Base-by-base conservation (phyloP, 2,113 vertebrate genomes). In the Neogobius melanostomus region DNA sequence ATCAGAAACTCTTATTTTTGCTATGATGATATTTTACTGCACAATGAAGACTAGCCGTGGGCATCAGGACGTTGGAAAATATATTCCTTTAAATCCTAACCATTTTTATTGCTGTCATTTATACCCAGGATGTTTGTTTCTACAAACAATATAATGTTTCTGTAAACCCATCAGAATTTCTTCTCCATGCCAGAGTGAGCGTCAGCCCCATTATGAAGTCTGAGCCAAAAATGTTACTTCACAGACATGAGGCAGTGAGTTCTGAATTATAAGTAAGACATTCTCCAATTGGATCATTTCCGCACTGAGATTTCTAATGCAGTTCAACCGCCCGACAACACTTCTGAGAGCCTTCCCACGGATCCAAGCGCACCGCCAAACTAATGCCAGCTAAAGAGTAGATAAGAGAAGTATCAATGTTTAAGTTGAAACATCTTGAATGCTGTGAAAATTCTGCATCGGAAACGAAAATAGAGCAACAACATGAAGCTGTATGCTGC, bases 251-350 rank as follows among this genome's bases (percentile, higher is more conserved):
- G 36, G 16, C 48, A 51, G 56, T 71, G 51, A 73, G 72, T 81
- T 66, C 59, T 75, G 44, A 76, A 72, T 66, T 65, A 36, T 43
- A 36, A 70, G 69, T 54, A 12, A 57, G 67, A 64, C 50, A 73
- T 78, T 62, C 45, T 49, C 64, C 64, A 44, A 82, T 82, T 73
- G 67, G 69, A 80, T 79, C 49, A 52, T 70, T 64, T 68, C 74
- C 63, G 69, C 54, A 54, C 68, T 68, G 75, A 21, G 36, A 52
- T 59, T 77, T 81, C 16, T 68, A 45, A 44, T 53, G 52, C 47
- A 16, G 73, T 65, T 11, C 0, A 0, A 71, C 61, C 68, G 56
- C 66, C 60, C 66, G 72, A 82, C 69, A 75, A 78, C 67, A 68
- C 60, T 73, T 15, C 42, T n/a, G 42, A 61, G 42, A 45, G 59